These are phyloP conservation scores for Gallinago nigripennis DNA, from an alignment of 2,797 vertebrate species.

Conservation along the genomic window DNA sequence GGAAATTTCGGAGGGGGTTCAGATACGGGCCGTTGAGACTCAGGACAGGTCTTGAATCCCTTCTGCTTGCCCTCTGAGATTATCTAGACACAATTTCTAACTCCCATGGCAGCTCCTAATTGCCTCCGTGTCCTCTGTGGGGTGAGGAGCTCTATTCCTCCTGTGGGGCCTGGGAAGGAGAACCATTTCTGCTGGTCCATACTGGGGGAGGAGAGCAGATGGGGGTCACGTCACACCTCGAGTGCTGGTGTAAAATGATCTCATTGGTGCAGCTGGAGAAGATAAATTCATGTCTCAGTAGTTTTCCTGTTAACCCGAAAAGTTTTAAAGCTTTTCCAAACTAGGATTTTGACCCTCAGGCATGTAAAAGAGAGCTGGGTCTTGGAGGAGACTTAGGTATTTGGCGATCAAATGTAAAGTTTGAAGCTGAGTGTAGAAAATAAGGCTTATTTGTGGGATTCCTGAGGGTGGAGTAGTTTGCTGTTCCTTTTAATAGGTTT, in stretches of 20 bases:
- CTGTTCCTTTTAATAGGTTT: neutral
- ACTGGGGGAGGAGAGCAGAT: neutral
- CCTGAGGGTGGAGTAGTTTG: neutral
- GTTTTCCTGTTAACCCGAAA: neutral
- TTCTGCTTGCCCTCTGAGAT: neutral
- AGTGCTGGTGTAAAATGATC: neutral
- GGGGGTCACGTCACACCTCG: neutral
- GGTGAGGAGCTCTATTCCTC: neutral
- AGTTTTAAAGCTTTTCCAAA: neutral
- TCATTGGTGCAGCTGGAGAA: neutral
- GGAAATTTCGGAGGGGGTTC: neutral
- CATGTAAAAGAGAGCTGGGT: neutral
- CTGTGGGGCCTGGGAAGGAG: neutral
- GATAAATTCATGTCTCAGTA: neutral
- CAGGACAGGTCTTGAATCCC: neutral
- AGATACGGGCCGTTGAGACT: neutral
- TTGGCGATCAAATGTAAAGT: neutral
- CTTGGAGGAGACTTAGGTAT: neutral
- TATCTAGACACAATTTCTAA: neutral
- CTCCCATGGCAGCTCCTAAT: neutral
- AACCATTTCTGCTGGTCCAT: neutral
- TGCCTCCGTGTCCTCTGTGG: neutral
- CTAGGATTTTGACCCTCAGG: neutral
- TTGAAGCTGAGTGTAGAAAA: neutral
- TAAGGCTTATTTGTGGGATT: neutral